Base-by-base conservation (phyloP, 2,113 vertebrate genomes). In the Cynocephalus volans region DNA sequence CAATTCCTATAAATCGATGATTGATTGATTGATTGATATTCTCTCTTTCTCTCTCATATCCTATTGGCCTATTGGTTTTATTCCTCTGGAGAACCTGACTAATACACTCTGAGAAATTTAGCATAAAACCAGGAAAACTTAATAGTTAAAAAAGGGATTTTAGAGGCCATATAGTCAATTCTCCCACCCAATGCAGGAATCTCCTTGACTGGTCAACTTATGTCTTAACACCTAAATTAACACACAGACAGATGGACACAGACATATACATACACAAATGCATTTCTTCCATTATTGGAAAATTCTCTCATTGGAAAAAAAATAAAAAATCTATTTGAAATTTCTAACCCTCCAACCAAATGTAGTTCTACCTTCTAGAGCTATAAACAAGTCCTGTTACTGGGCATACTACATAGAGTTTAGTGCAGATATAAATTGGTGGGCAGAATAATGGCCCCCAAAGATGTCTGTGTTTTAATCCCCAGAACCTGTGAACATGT, bases 281-380 rank as follows among this genome's bases (percentile, higher is more conserved):
- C 41, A 76, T 48, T 79, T 31, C 36, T 33, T 70, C 52, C 23
- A 64, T 82, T 72, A 50, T 11, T 72, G 67, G 58, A n/a, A 50
- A 90, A 85, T 67, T 89, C 23, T 96, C 28, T 65, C 72, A 70
- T 0, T 77, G 31, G 12, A 67, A 56, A 45, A 58, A 48, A 87
- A 62, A n/a, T n/a, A 72, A 56, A 62, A 60, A 24, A 48, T 24
- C 41, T 58, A 48, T 28, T 41, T 50, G 52, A 65, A 90, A 76
- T 77, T 96, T 82, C 36, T 48, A 77, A 82, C 13, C 58, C 56
- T 26, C 45, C 3, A 93, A 90, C 26, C 73, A 88, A 89, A 58
- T 6, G 28, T 81, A 89, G 14, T 86, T 92, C 45, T 93, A 73
- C 33, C n/a, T 90, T 95, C 60, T 89, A 85, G 24, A 95, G 96